Percentiles rank a stretch among this genome's conserved stretches.
Evolutionary conservation across 2,113 vertebrate genomes (phyloP).

Genomic region (Odontophorus gujanensis): DNA sequence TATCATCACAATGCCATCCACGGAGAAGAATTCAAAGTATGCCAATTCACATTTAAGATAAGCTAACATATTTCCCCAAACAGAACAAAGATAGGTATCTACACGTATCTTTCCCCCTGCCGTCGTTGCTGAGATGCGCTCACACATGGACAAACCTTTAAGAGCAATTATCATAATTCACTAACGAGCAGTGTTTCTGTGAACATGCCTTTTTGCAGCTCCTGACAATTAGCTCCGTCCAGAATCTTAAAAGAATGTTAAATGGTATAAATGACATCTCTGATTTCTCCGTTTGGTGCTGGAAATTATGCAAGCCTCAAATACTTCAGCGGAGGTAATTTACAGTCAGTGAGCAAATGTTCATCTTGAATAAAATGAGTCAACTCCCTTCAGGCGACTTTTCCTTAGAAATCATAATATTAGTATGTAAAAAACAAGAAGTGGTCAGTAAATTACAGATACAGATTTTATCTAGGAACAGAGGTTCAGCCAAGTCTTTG

Average conservation of each 20-base stretch:
- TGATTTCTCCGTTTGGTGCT: background rate
- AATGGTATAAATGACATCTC: background rate
- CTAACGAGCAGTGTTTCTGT: background rate
- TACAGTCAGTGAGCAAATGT: slow-evolving; percentile 40
- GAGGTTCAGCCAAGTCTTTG: slow-evolving; percentile 41
- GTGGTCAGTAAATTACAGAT: slow-evolving; percentile 52
- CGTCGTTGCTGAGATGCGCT: background rate
- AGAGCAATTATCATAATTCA: background rate
- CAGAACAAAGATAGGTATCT: slow-evolving; percentile 37
- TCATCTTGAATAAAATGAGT: slow-evolving; percentile 48
- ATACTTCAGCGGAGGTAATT: slow-evolving; percentile 44
- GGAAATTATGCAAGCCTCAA: slow-evolving; percentile 51
- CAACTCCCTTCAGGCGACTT: slow-evolving; percentile 60
- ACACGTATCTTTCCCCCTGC: background rate
- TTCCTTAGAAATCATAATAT: slow-evolving; percentile 55
- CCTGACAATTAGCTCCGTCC: background rate
- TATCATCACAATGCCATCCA: slow-evolving; percentile 4
- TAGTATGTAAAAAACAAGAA: slow-evolving; percentile 52
- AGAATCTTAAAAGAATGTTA: slow-evolving; percentile 5
- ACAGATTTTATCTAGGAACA: slow-evolving; percentile 55
- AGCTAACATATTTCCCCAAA: slow-evolving; percentile 31
- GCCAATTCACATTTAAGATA: slow-evolving; percentile 43
- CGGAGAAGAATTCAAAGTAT: slow-evolving; percentile 44
- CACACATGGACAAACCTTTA: background rate
- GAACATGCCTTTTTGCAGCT: background rate